Base-by-base conservation (phyloP, 1,140 invertebrate species). In the Daktulosphaira vitifoliae region DNA sequence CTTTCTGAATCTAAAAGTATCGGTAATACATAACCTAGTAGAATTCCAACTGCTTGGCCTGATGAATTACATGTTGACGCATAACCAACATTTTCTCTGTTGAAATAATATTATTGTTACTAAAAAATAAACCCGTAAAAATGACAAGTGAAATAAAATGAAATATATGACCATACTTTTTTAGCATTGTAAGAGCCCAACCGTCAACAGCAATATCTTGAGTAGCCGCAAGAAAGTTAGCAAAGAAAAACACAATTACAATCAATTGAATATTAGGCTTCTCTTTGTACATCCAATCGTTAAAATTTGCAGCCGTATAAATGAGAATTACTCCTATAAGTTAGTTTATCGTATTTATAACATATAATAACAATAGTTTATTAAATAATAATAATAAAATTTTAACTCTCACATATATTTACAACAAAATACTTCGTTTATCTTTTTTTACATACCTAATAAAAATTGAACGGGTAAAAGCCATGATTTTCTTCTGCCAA, bases 171-270 rank as follows among this genome's bases (percentile, higher is more conserved):
- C 13, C 50, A 37, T 13, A 88, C 84, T 89, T 88, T 74, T 94
- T 91, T 2, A 99, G 78, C 91, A 99, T 98, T 3, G 96, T 99
- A 1, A 99, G 77, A 1, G 96, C 96, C 96, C 97, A 99, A 5
- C 97, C 97, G 82, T 99, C 97, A 1, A 99, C 95, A 56, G 95
- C 95, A 73, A 99, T 98, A 76, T 99, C 97, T 79, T 99, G 97
- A 20, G 96, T 99, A 1, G 97, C 96, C 11, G 95, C 96, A 53
- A 99, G 78, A 71, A 98, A 96, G 72, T 97, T 98, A 1, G 98
- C 78, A 50, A 82, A 78, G 72, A 99, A 91, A 78, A 99, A 99
- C 49, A 92, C 79, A 20, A 81, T 70, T 6, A 93, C 96, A 4
- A 98, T 76, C 22, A 88, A 73, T 33, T 78, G 79, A 54, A 98